Percentiles rank a stretch among this genome's conserved stretches.
Evolutionary conservation across 2,888 invertebrate genomes (phyloP).

Genomic region (Lithodes maja): DNA sequence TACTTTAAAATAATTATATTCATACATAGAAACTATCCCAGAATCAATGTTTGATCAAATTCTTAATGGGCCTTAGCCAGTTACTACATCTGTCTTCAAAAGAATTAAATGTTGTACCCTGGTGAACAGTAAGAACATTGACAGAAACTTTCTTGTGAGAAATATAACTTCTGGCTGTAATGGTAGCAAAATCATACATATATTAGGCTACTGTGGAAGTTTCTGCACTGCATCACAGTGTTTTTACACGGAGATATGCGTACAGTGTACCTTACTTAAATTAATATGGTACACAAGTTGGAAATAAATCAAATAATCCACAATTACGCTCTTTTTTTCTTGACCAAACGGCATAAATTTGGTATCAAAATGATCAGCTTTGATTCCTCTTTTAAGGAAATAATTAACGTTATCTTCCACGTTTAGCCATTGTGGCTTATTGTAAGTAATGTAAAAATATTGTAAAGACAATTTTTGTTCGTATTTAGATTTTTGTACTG

Average conservation of each 20-base stretch:
- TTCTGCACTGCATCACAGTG: background rate
- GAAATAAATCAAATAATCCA: background rate
- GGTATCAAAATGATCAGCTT: conserved; percentile 21
- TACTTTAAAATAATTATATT: background rate
- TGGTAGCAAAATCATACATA: background rate
- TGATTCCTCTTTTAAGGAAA: background rate
- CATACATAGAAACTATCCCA: background rate
- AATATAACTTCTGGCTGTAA: background rate
- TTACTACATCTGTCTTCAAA: background rate
- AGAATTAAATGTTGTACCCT: background rate
- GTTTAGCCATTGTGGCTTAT: background rate
- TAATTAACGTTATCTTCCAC: background rate
- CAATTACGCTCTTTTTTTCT: background rate
- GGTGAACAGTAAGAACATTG: background rate
- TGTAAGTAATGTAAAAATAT: background rate
- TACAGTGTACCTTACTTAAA: background rate
- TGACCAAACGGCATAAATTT: background rate
- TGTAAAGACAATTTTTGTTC: background rate
- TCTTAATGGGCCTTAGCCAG: background rate
- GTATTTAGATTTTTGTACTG: background rate
- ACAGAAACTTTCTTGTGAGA: background rate
- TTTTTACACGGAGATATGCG: background rate
- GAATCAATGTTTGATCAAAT: background rate
- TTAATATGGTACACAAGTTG: background rate
- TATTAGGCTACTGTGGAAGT: background rate